Conservation (phyloP, 2,113 vertebrate species). For the Solea solea region DNA sequence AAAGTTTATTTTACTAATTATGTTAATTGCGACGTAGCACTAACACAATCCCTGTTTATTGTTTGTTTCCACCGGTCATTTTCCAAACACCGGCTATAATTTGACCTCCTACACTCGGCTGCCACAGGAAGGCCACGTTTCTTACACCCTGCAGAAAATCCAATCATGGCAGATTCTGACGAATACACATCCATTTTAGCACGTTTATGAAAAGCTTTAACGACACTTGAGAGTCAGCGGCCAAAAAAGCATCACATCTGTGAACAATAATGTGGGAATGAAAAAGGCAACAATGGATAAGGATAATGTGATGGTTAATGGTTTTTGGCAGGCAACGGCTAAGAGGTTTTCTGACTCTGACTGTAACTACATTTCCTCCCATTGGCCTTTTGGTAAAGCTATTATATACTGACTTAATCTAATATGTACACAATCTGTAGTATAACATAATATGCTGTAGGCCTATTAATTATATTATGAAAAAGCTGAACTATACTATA, state of each 20-base stretch:
- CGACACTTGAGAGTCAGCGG: too few relatives aligned
- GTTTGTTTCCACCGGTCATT: neutral
- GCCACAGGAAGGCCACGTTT: neutral
- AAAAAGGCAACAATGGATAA: neutral
- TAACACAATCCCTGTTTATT: neutral
- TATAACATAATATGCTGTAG: too few relatives aligned
- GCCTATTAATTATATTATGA: too few relatives aligned
- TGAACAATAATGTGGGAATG: neutral
- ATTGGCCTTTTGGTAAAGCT: neutral
- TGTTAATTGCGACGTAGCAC: too few relatives aligned
- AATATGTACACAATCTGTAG: neutral
- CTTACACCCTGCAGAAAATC: neutral
- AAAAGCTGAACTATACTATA: too few relatives aligned
- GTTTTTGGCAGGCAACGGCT: neutral
- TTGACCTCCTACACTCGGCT: neutral
- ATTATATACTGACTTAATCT: constrained; percentile 1
- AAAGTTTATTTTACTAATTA: too few relatives aligned
- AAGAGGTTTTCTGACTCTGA: neutral
- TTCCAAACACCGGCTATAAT: neutral
- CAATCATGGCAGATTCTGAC: neutral
- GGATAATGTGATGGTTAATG: neutral
- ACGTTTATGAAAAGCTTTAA: too few relatives aligned
- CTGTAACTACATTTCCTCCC: constrained; percentile 2
- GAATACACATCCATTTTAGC: too few relatives aligned
- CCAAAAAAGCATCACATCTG: constrained; percentile 5